Evolutionary conservation across 2,113 vertebrate genomes (phyloP), one percentile per base, ranked within the genome.

Genomic region (Mystacornis crossleyi): DNA sequence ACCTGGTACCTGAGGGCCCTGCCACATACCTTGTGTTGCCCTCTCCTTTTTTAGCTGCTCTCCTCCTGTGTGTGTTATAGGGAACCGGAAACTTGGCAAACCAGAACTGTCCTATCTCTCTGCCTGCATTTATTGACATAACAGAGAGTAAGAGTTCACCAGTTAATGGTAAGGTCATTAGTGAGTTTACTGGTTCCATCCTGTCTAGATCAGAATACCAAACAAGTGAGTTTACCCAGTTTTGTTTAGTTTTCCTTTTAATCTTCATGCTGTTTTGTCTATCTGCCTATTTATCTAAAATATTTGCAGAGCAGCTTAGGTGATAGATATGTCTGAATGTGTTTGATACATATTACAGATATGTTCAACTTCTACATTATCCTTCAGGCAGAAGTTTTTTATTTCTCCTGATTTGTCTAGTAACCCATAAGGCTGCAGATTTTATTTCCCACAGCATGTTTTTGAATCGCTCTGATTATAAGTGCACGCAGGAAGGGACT

Each of bases 231-330:
- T 66, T 89, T 70, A 73, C 42, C 55, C 33, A 19, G 47, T 78
- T 87, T 87, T 97, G 66, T 15, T 81, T 95, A 66, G 20, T 72
- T 96, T 86, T 90, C 74, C 31, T 86, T 92, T 81, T 81, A 92
- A 86, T 84, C 60, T 84, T 94, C 55, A 48, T 3, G 1, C 43
- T 18, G 7, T 60, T 92, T 78, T 88, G 33, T 79, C 43, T 90
- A 47, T 90, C 80, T 78, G 24, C 23, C 28, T 91, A 55, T 94
- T 93, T 86, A 84, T 90, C 60, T 83, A 86, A 86, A 95, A 84
- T 94, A 86, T 86, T 90, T 96, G 75, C 47, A 34, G n/a, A 92
- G 61, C 69, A 67, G 64, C 80, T 90, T 86, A 90, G 57, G 54
- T 74, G 74, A 53, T 81, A 55, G 51, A 10, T 90, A 43, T 8